phyloP scores from a whole-genome alignment of 30 jellyfish, hydroid and myxozoan genomes.

The Rhopilema esculentum region DNA sequence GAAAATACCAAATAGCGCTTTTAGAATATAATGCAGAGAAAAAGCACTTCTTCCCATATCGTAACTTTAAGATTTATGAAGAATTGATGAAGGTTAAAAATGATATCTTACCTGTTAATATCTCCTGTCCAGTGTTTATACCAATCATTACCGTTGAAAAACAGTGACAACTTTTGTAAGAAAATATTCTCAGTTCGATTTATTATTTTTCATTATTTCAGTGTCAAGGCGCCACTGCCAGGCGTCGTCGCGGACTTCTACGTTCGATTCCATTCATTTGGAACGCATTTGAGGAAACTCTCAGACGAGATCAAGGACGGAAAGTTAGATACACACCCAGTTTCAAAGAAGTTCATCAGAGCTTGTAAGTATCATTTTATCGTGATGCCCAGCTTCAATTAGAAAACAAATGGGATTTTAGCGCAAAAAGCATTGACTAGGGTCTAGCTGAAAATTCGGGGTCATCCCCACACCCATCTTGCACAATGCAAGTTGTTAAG shows the following conservation, averaged over 20 bases:
- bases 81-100: no score
- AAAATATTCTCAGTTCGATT: background rate
- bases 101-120: no score
- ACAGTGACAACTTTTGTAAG: background rate
- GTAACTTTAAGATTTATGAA: no score
- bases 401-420: background rate
- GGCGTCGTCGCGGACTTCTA: constrained; percentile 90
- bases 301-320: constrained; percentile 79
- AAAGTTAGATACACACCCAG: constrained; percentile 81
- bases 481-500: no score
- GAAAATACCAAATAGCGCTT: no score
- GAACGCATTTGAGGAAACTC: constrained; percentile 69
- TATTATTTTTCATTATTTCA: background rate
- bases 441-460: no score
- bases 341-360: constrained; percentile 83
- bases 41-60: no score
- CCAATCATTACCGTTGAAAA: background rate
- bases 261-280: constrained; percentile 82
- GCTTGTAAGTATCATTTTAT: constrained; percentile 73
- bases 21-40: no score
- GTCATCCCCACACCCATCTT: no score
- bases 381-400: background rate
- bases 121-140: no score
- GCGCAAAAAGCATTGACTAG: no score
- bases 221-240: constrained; percentile 38